Percentiles rank a stretch among this genome's conserved stretches.
These are phyloP conservation scores for Ivindomyrus marchei DNA, from an alignment of 2,113 vertebrate species.

Conservation along the genomic window DNA sequence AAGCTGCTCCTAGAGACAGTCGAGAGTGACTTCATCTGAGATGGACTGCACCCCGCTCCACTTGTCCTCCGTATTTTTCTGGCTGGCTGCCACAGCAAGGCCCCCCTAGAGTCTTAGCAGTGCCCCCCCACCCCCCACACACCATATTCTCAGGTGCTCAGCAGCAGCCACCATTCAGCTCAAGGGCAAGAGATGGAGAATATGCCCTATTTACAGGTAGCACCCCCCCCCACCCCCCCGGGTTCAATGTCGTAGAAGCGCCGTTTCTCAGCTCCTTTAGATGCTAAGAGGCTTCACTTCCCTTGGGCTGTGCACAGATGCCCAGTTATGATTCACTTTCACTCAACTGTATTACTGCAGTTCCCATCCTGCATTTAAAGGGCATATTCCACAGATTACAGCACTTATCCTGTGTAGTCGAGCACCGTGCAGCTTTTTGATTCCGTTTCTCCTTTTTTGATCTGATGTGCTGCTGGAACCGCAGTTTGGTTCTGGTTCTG, in stretches of 20 bases:
- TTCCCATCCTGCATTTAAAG: not conserved
- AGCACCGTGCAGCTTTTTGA: not conserved
- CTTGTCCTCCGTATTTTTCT: not conserved
- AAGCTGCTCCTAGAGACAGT: not conserved
- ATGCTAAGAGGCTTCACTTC: not conserved
- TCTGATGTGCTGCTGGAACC: not conserved
- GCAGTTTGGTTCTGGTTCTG: not conserved
- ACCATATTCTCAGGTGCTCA: not conserved
- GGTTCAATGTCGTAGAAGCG: not conserved
- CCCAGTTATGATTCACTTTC: not conserved
- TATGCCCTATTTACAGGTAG: not conserved
- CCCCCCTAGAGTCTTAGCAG: not conserved
- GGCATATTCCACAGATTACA: not conserved
- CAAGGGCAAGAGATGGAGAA: not conserved
- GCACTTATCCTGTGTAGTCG: not conserved
- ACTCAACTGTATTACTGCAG: not conserved
- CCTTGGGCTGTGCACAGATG: not conserved
- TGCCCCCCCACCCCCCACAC: not conserved
- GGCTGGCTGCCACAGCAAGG: not conserved
- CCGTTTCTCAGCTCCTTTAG: not conserved
- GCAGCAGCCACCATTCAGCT: conserved; percentile 14
- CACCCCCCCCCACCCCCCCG: not conserved
- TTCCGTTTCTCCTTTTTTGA: not conserved
- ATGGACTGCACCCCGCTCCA: not conserved
- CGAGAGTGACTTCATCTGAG: conserved; percentile 9